Base-by-base conservation (phyloP, 2,797 vertebrate genomes). In the Sebastes trivittatus region DNA sequence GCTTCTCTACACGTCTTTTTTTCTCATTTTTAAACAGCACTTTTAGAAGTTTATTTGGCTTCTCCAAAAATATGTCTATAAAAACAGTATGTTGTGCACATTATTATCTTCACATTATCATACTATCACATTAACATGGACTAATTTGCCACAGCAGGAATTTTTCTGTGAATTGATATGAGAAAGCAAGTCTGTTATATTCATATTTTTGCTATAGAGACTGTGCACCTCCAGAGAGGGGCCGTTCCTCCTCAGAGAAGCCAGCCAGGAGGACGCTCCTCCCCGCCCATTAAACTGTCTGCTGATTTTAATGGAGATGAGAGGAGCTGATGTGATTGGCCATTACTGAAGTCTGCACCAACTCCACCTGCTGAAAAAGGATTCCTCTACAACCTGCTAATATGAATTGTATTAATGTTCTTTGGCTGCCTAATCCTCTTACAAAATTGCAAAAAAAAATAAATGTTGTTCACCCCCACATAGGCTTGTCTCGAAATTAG, bases 231-330 rank as follows among this genome's bases (percentile, higher is more conserved):
- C 70, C 84, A 87, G 69, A 89, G 77, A 81, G 84, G 78, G 75
- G 63, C 68, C 46, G 75, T 66, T 83, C 65, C 81, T 84, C 75
- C 32, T 73, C 62, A 65, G 74, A 85, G 81, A 72, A 78, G 78
- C 67, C 89, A 80, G 92, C 85, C 90, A 85, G 87, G 83, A 85
- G 87, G 83, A 87, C 66, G 81, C 83, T 88, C 91, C 91, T 88
- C 90, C 85, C 83, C 76, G 59, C 86, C 90, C 80, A 91, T 92
- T 93, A 93, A 93, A 91, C 87, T 88, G 91, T 92, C 91, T 89
- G 89, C 89, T 89, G 90, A 83, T 91, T 93, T 91, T 90, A 92
- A 93, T 88, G 89, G 82, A 83, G 78, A 84, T 81, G 89, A 88
- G 86, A 80, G 85, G 80, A 89, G 82, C 80, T 82, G 88, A 89